Evolutionary conservation across 1,140 invertebrate species (phyloP).

Genomic region (Thalassaphorura encarpata): DNA sequence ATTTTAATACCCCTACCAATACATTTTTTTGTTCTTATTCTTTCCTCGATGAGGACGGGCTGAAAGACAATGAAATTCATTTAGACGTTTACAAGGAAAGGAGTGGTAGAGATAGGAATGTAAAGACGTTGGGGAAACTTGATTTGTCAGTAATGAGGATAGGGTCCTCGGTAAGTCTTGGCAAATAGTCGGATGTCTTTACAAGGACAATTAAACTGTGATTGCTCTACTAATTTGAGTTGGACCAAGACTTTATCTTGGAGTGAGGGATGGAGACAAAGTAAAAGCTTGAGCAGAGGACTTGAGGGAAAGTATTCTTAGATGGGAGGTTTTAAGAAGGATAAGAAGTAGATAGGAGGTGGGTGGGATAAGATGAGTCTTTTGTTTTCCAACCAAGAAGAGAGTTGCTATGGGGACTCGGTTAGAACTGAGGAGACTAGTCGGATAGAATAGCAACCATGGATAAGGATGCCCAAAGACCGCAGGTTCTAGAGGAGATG

Average conservation of each 20-base stretch:
- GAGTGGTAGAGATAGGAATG: no score
- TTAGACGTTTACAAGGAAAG: no score
- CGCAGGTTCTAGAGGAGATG: conserved; percentile 23
- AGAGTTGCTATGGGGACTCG: conserved; percentile 3
- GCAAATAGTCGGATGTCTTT: conserved; percentile 22
- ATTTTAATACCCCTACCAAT: no score
- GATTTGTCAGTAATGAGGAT: not conserved
- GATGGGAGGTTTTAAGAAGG: not conserved
- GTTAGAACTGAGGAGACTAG: not conserved
- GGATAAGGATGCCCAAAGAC: conserved; percentile 8
- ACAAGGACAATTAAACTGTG: conserved; percentile 33
- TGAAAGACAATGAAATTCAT: no score
- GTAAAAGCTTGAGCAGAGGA: conserved; percentile 9
- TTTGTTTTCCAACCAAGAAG: conserved; percentile 8
- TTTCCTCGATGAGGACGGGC: not conserved
- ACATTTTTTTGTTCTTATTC: conserved; percentile 2
- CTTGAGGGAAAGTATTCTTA: not conserved
- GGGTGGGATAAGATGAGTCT: conserved; percentile 8
- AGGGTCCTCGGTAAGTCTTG: conserved; percentile 15
- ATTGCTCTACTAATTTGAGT: conserved; percentile 33
- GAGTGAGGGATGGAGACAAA: conserved; percentile 15
- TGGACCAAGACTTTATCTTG: conserved; percentile 26
- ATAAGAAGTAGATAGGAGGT: not conserved
- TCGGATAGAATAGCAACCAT: not conserved
- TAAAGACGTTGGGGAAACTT: no score